Evolutionary conservation across 1,140 invertebrate species (phyloP), one percentile per base, ranked within the genome.

Genomic region (Drosophila ficusphila): DNA sequence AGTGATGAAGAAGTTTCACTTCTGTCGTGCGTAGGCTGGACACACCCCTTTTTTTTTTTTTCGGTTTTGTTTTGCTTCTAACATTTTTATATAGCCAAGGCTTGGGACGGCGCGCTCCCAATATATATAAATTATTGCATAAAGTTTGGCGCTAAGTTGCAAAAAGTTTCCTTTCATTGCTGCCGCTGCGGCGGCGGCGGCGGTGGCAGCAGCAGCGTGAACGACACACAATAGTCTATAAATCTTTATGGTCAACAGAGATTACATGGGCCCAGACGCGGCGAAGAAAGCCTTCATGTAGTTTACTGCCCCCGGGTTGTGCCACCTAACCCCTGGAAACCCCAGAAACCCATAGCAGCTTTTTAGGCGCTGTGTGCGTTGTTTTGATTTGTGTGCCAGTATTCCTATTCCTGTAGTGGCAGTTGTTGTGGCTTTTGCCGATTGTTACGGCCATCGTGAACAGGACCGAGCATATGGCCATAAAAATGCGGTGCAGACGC

Each of bases 61-160:
- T 56, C 39, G 31, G 39, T 49, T 76, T 76, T 54, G 33, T 38
- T 77, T 71, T 60, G 46, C 36, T 70, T 75, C 18, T 46, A 33
- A 25, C 41, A 60, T 75, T 71, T 79, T 61, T 81, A 72, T 81
- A 58, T 54, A 9, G 58, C 54, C 70, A 18, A 44, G 54, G 53
- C 31, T 54, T n/a, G n/a, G n/a, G n/a, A n/a, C 19, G 76, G 53
- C 53, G 71, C 60, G 54, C 23, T 12, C 38, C 76, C 81, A 85
- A 85, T 85, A 85, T 89, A 79, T 90, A 89, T 89, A 90, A 90
- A 90, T 90, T 90, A 90, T 90, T 90, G 88, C 88, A 90, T 88
- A 90, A 90, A 90, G 77, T 90, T 90, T 88, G 78, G 81, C 86
- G 86, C 88, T 88, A 90, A 90, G 88, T 90, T 90, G 88, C 88